These are phyloP conservation scores for Cylas formicarius DNA, from an alignment of 1,140 invertebrate genomes.

Conservation along the genomic window DNA sequence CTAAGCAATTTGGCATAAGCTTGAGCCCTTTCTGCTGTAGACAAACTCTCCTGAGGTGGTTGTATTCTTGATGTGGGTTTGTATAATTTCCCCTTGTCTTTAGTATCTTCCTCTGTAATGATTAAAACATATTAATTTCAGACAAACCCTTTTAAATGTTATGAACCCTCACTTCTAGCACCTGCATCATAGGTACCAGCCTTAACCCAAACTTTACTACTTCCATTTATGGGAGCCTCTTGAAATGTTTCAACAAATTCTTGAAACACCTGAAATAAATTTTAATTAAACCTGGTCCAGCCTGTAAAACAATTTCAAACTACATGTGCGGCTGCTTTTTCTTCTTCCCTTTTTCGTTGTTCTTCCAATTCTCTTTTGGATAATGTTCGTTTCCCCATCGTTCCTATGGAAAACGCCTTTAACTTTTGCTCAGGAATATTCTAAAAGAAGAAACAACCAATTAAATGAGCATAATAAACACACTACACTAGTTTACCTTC, in stretches of 20 bases:
- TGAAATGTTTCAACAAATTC: slow-evolving; percentile 97
- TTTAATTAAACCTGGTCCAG: slow-evolving; percentile 8
- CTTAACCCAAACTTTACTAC: slow-evolving; percentile 92
- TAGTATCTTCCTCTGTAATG: slow-evolving; percentile 75
- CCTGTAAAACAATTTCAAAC: slow-evolving; percentile 25
- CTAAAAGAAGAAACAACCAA: too few species aligned
- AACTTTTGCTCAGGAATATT: slow-evolving; percentile 65
- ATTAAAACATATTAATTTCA: slow-evolving; percentile 19
- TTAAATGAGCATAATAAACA: too few species aligned
- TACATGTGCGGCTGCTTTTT: slow-evolving; percentile 75
- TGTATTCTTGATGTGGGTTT: slow-evolving; percentile 80
- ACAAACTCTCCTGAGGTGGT: slow-evolving; percentile 43
- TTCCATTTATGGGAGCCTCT: slow-evolving; percentile 69
- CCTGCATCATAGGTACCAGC: slow-evolving; percentile 94
- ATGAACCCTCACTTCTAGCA: slow-evolving; percentile 63
- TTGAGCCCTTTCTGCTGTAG: slow-evolving; percentile 52
- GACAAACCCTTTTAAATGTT: slow-evolving; percentile 1
- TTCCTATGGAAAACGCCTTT: slow-evolving; percentile 74
- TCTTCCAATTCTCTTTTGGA: slow-evolving; percentile 86
- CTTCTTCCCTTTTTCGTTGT: slow-evolving; percentile 81
- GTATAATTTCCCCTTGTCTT: slow-evolving; percentile 86
- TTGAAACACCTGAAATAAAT: slow-evolving; percentile 70
- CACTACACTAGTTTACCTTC: too few species aligned
- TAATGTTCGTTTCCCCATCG: slow-evolving; percentile 70
- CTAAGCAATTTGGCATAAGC: slow-evolving; percentile 63